A percentile compares a stretch with the other conserved stretches of the same genome.
phyloP scores from a whole-genome alignment of 1,140 invertebrate genomes.

The Saccostrea echinata region DNA sequence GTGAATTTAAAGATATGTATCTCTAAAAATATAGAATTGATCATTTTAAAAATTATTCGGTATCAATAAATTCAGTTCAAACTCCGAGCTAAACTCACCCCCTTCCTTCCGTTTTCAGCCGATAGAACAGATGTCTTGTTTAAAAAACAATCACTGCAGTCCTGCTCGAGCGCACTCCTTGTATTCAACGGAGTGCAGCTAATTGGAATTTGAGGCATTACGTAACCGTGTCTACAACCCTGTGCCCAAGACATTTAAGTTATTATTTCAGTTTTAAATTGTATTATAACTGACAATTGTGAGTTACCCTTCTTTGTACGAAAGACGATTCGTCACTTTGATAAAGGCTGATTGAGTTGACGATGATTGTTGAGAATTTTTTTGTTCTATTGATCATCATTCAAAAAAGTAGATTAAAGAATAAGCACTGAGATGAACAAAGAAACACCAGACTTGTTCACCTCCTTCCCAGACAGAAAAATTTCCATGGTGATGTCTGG shows the following conservation, averaged over 20 bases:
- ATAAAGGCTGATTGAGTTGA: not conserved
- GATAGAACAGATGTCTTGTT: slow-evolving; percentile 1
- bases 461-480: no score
- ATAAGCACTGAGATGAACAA: no score
- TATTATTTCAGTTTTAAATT: slow-evolving; percentile 26
- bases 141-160: slow-evolving; percentile 15
- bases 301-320: not conserved
- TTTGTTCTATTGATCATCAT: not conserved
- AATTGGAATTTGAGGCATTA: slow-evolving; percentile 33
- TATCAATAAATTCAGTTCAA: no score
- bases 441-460: no score
- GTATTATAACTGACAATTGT: not conserved
- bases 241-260: not conserved
- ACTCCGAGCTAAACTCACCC: not conserved
- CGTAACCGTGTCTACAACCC: not conserved
- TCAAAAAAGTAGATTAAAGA: not conserved
- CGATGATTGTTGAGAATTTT: not conserved
- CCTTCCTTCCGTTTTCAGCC: not conserved
- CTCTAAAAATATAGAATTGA: no score
- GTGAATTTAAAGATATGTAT: no score
- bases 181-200: slow-evolving; percentile 23
- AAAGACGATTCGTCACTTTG: not conserved
- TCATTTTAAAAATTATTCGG: no score
- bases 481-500: no score
- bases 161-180: not conserved